Conservation (phyloP, 2,888 invertebrate genomes). For the Torymus auratus region DNA sequence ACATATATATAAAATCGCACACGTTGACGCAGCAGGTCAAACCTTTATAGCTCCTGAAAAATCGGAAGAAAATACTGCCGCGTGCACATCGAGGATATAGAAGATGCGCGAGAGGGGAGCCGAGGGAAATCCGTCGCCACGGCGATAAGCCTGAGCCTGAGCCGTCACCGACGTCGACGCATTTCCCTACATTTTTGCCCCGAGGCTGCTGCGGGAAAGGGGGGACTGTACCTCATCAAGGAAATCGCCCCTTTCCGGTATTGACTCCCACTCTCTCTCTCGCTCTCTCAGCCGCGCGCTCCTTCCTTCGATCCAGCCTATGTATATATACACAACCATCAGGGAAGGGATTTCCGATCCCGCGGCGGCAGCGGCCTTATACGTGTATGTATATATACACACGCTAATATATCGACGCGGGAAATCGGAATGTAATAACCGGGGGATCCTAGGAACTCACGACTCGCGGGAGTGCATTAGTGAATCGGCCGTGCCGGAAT, state of each 20-base stretch:
- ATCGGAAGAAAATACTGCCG: background rate
- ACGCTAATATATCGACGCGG: conserved; percentile 34
- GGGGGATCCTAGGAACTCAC: no score
- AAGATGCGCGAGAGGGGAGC: background rate
- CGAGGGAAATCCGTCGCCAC: conserved; percentile 61
- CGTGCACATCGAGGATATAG: background rate
- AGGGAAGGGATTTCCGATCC: conserved; percentile 36
- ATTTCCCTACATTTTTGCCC: conserved; percentile 32
- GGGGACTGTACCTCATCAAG: conserved; percentile 49
- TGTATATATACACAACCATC: conserved; percentile 23
- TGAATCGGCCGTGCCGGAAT: no score
- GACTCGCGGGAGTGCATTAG: no score
- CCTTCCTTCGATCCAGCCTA: background rate
- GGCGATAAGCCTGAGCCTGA: conserved; percentile 40
- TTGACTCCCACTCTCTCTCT: conserved; percentile 37
- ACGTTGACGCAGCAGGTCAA: background rate
- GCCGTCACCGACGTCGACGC: conserved; percentile 3
- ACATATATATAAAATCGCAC: background rate
- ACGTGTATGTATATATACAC: conserved; percentile 25
- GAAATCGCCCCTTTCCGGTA: conserved; percentile 58
- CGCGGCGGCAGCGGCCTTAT: background rate
- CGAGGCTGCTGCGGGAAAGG: no score
- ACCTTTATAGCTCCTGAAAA: background rate
- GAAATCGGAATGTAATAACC: conserved; percentile 29
- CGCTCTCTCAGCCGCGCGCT: background rate